These are phyloP conservation scores for Thermophis baileyi DNA, from an alignment of 2,113 vertebrate species.

Conservation along the genomic window DNA sequence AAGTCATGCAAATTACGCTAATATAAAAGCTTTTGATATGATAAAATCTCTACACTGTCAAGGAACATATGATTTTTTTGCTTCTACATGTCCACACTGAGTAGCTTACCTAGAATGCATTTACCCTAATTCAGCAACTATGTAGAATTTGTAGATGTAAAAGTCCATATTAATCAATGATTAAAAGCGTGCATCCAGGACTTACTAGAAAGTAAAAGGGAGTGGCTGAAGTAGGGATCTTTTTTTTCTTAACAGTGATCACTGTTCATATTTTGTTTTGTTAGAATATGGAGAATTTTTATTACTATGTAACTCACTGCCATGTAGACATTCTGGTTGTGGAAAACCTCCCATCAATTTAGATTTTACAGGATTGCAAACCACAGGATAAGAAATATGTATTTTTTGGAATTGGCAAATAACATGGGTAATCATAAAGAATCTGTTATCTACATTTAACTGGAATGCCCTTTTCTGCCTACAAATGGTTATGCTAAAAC, in stretches of 20 bases:
- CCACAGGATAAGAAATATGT: not conserved
- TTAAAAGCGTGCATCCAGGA: not conserved
- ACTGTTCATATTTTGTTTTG: not conserved
- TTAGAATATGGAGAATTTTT: not conserved
- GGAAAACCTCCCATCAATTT: not conserved
- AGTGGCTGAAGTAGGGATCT: not conserved
- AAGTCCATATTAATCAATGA: not conserved
- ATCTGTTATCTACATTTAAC: not conserved
- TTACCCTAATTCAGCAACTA: not conserved
- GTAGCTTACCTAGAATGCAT: not conserved
- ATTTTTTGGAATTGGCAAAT: not conserved
- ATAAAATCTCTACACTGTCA: not conserved
- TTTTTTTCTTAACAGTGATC: not conserved
- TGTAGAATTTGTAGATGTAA: not conserved
- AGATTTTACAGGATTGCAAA: not conserved
- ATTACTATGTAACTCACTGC: not conserved
- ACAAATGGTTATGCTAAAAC: not conserved
- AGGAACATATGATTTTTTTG: not conserved
- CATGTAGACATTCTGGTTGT: not conserved
- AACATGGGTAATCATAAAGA: not conserved
- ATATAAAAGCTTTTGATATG: not conserved
- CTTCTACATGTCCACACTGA: not conserved
- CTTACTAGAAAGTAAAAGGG: not conserved
- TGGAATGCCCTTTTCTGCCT: not conserved
- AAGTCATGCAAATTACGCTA: not conserved